A percentile compares a stretch with the other conserved stretches of the same genome.
These are phyloP conservation scores for Ophiodon elongatus DNA, from an alignment of 2,113 vertebrate genomes.

Conservation along the genomic window DNA sequence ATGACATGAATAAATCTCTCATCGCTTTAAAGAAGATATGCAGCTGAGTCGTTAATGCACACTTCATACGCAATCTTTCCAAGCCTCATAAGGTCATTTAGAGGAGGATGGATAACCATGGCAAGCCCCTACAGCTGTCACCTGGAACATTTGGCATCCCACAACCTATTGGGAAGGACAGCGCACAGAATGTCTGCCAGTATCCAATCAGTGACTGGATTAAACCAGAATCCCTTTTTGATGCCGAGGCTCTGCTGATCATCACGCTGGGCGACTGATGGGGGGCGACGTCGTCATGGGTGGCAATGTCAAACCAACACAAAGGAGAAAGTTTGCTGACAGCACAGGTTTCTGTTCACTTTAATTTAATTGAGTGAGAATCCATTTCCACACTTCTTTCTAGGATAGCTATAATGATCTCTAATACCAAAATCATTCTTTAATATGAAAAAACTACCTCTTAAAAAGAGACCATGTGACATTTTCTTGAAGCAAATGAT, in stretches of 20 bases:
- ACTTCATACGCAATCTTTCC: constrained; percentile 38
- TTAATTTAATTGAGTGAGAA: background rate
- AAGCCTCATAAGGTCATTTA: constrained; percentile 51
- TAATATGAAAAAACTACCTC: background rate
- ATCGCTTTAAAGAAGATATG: constrained; percentile 37
- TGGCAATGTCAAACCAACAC: constrained; percentile 46
- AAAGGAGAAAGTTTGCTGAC: constrained; percentile 31
- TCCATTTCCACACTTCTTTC: background rate
- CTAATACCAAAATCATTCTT: background rate
- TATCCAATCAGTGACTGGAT: constrained; percentile 71
- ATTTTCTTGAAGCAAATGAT: background rate
- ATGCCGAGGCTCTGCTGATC: constrained; percentile 68
- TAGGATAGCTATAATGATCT: background rate
- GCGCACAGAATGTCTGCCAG: constrained; percentile 53
- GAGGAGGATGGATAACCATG: constrained; percentile 36
- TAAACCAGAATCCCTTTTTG: constrained; percentile 69
- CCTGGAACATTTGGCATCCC: constrained; percentile 69
- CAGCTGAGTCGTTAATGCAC: constrained; percentile 29
- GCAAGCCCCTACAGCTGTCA: constrained; percentile 66
- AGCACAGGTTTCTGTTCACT: background rate
- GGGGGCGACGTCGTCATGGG: constrained; percentile 24
- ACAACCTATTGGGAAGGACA: constrained; percentile 38
- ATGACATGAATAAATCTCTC: constrained; percentile 38
- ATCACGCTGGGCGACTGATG: constrained; percentile 31
- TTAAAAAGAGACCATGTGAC: background rate